These are phyloP conservation scores for Trididemnum nubilum DNA, from an alignment of 23 tunicate species.

Conservation along the genomic window DNA sequence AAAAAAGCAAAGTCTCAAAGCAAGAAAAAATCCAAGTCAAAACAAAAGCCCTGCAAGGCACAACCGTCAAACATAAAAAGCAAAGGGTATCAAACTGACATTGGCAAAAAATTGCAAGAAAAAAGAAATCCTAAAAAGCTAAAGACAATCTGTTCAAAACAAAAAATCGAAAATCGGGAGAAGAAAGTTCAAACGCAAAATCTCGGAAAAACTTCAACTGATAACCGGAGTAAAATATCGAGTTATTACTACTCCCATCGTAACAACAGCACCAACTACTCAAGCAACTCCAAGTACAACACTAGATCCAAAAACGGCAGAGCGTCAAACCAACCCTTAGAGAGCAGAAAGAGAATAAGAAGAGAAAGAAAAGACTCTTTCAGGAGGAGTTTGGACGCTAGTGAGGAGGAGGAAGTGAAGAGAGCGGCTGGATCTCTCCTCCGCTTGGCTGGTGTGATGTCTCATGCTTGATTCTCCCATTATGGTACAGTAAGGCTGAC, in stretches of 20 bases:
- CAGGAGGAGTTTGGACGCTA: not conserved
- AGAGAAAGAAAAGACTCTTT: not conserved
- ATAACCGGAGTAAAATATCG: not conserved
- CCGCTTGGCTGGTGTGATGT: constrained; percentile 73
- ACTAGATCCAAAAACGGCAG: not conserved
- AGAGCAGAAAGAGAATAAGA: not conserved
- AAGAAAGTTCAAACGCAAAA: not conserved
- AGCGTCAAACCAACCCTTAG: not conserved
- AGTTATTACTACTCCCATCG: not conserved
- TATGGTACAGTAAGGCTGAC: too few relatives aligned
- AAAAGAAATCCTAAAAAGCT: not conserved
- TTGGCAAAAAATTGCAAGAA: not conserved
- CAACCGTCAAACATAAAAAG: not conserved
- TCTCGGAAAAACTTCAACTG: not conserved
- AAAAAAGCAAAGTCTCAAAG: not conserved
- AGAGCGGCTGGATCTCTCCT: constrained; percentile 85
- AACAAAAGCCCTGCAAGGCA: not conserved
- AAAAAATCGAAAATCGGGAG: not conserved
- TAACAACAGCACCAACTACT: not conserved
- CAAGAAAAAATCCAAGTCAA: not conserved
- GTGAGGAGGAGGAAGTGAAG: constrained; percentile 74
- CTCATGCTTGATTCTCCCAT: too few relatives aligned
- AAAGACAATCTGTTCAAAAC: not conserved
- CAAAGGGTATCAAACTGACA: not conserved
- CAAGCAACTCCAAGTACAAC: not conserved